Conservation (phyloP, 2,113 vertebrate genomes). For the Stercorarius parasiticus region DNA sequence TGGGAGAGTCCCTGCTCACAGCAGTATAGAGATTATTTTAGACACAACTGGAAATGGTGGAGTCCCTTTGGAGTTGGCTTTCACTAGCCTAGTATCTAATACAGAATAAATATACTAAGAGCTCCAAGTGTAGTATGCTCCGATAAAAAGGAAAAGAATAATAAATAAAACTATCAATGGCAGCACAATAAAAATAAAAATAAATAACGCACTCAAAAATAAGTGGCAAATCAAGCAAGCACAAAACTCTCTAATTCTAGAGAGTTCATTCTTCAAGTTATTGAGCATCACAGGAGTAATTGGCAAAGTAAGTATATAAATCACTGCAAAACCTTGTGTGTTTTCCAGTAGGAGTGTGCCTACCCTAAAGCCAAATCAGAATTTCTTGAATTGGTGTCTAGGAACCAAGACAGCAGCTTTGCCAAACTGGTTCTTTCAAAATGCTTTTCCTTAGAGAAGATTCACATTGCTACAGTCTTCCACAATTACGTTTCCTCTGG, state of each 20-base stretch:
- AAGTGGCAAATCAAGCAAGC: constrained; percentile 37
- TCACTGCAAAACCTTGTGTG: not conserved
- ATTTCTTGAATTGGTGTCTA: not conserved
- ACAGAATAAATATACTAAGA: not conserved
- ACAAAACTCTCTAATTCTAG: constrained; percentile 18
- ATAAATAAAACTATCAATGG: constrained; percentile 26
- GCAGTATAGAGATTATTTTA: constrained; percentile 2
- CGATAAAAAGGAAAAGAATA: not conserved
- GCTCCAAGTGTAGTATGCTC: not conserved
- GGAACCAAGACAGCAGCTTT: not conserved
- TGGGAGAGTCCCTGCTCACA: not conserved
- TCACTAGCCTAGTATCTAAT: not conserved
- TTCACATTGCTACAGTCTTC: not conserved
- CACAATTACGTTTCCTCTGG: not conserved
- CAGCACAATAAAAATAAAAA: not conserved
- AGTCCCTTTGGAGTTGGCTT: not conserved
- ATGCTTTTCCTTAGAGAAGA: not conserved
- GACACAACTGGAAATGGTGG: constrained; percentile 23
- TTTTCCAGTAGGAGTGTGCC: not conserved
- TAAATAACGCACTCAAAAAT: not conserved
- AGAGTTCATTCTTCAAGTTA: constrained; percentile 3
- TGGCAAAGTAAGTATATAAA: constrained; percentile 4
- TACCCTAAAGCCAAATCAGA: not conserved
- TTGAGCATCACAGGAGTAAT: not conserved
- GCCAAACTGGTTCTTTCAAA: not conserved